Conservation (phyloP, 2,797 vertebrate genomes). For the Poeciliopsis presidionis region DNA sequence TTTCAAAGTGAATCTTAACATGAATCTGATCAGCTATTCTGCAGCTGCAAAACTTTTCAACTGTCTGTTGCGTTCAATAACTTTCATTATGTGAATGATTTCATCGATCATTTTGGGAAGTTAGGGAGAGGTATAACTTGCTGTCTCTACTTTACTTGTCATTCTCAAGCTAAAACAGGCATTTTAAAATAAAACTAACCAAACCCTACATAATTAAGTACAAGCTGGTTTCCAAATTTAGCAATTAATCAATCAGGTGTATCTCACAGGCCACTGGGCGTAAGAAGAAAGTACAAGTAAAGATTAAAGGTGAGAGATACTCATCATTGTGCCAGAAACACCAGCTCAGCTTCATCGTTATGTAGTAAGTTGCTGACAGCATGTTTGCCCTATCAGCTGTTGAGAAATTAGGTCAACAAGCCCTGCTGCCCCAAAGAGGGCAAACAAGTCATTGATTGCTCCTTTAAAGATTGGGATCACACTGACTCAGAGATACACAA, state of each 20-base stretch:
- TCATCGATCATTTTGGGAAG: not conserved
- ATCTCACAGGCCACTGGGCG: not conserved
- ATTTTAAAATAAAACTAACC: not conserved
- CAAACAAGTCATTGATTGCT: not conserved
- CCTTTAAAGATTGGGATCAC: slow-evolving; percentile 14
- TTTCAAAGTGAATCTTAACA: not conserved
- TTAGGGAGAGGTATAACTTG: not conserved
- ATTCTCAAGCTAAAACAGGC: not conserved
- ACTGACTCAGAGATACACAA: not conserved
- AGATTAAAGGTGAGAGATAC: not conserved
- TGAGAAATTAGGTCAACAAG: not conserved
- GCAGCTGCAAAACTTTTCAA: not conserved
- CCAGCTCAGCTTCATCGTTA: not conserved
- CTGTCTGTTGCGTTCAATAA: not conserved
- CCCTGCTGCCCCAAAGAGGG: not conserved
- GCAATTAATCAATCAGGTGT: not conserved
- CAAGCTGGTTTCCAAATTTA: slow-evolving; percentile 3
- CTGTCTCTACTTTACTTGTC: not conserved
- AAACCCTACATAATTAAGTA: not conserved
- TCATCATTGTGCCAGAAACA: slow-evolving; percentile 1
- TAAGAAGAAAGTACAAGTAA: slow-evolving; percentile 6
- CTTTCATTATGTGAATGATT: not conserved
- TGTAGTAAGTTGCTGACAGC: slow-evolving; percentile 7
- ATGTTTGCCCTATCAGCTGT: not conserved
- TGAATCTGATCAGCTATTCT: not conserved